Evolutionary conservation across 2,888 invertebrate species (phyloP).

Genomic region (Frankliniella fusca): DNA sequence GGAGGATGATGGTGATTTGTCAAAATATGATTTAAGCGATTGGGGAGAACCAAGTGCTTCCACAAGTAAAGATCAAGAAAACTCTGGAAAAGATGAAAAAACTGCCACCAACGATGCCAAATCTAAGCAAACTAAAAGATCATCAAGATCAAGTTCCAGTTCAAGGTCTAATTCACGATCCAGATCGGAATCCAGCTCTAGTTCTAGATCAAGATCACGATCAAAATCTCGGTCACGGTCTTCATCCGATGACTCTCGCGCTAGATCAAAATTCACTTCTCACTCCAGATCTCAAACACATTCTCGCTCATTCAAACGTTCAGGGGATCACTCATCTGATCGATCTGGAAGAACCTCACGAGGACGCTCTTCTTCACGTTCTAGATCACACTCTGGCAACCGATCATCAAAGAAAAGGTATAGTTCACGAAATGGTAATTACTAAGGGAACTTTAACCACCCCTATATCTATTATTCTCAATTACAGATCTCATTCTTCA

Average conservation of each 20-base stretch:
- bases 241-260: background rate
- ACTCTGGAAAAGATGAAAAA: background rate
- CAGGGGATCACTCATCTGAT: background rate
- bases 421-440: background rate
- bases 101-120: background rate
- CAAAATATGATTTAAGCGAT: conserved; percentile 66
- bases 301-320: background rate
- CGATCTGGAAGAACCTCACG: background rate
- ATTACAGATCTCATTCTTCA: background rate
- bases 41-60: conserved; percentile 52
- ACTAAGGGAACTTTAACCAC: background rate
- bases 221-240: background rate
- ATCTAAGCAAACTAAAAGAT: background rate
- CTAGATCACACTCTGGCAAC: background rate
- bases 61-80: background rate
- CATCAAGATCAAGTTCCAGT: background rate
- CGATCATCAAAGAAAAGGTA: background rate
- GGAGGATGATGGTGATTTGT: conserved; percentile 60
- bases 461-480: background rate
- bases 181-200: background rate
- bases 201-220: background rate
- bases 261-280: background rate
- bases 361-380: background rate
- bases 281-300: background rate
- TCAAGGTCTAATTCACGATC: background rate